These are phyloP conservation scores for Pollicipes pollicipes DNA, from an alignment of 1,140 invertebrate genomes.

Conservation along the genomic window DNA sequence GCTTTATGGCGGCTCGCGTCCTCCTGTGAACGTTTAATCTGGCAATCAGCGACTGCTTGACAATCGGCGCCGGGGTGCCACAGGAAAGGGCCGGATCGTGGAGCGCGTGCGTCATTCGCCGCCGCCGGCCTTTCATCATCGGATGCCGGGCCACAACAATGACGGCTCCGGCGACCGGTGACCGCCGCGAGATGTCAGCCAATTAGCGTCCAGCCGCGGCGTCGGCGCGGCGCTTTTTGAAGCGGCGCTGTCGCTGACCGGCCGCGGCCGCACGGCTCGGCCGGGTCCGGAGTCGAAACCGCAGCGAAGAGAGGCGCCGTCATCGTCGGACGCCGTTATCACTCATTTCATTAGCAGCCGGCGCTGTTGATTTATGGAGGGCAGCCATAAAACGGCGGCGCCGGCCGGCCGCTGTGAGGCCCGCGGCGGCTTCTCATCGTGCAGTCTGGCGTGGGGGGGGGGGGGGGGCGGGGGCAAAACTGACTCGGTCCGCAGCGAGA, in stretches of 20 bases:
- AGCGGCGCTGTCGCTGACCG: too few relatives aligned
- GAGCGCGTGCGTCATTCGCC: neutral
- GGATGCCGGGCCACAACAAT: neutral
- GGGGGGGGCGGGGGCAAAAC: too few relatives aligned
- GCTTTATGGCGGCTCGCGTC: neutral
- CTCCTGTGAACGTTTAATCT: neutral
- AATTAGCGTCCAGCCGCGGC: neutral
- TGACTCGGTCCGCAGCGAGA: too few relatives aligned
- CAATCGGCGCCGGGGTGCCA: neutral
- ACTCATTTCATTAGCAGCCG: neutral
- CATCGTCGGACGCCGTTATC: neutral
- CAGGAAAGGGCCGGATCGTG: too few relatives aligned
- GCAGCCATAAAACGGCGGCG: neutral
- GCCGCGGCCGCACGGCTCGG: too few relatives aligned
- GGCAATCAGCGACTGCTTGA: neutral
- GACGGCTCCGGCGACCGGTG: too few relatives aligned
- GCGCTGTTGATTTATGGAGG: neutral
- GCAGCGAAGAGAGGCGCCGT: too few relatives aligned
- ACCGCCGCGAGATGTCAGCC: neutral
- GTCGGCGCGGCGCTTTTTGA: too few relatives aligned
- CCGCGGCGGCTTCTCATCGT: too few relatives aligned
- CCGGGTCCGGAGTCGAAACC: neutral
- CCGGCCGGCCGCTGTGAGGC: too few relatives aligned
- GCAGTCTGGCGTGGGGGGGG: neutral
- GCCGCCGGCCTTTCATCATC: neutral